Evolutionary conservation across 2,888 invertebrate genomes (phyloP), one percentile per base, ranked within the genome.

Genomic region (Drosophila niveifrons): DNA sequence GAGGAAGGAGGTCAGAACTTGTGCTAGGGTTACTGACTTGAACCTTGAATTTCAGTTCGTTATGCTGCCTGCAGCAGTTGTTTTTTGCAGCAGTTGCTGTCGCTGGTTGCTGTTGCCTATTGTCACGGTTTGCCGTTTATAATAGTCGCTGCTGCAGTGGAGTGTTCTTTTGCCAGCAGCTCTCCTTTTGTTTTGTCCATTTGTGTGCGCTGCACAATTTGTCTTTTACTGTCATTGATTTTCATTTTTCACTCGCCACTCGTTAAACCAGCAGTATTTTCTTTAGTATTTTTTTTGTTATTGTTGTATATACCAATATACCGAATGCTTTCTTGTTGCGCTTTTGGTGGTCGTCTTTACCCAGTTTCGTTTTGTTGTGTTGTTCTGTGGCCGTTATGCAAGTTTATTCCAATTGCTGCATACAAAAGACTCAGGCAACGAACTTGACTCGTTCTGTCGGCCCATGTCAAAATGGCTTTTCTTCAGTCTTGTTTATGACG

Each of bases 191-290:
- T 78, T 81, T 87, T 76, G 78, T 76, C 72, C 68, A 66, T 75
- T 85, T 79, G 69, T 57, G 52, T 66, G 75, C 71, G 76, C 63
- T 69, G 79, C 86, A 79, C 88, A 89, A 89, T 89, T 89, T 87
- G 90, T 87, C 90, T 88, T 88, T 79, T 85, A 79, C 86, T 87
- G 90, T 82, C 90, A 88, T 85, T 88, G 81, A 88, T 87, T 87
- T 87, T 85, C 77, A 85, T 87, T 88, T 89, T 86, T 85, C 80
- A 75, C 75, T 59, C 56, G 62, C 67, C 86, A 75, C 78, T 83
- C 83, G 86, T 88, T 82, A 78, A 63, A 41, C 66, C 44, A 2
- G 11, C 43, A 58, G 47, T 51, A 46, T 61, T 55, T 48, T 31
- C 41, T 57, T 6, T 44, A 44, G 23, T 51, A 44, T 47, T 7